phyloP scores from a whole-genome alignment of 2,113 vertebrate species.

The Pongo pygmaeus region DNA sequence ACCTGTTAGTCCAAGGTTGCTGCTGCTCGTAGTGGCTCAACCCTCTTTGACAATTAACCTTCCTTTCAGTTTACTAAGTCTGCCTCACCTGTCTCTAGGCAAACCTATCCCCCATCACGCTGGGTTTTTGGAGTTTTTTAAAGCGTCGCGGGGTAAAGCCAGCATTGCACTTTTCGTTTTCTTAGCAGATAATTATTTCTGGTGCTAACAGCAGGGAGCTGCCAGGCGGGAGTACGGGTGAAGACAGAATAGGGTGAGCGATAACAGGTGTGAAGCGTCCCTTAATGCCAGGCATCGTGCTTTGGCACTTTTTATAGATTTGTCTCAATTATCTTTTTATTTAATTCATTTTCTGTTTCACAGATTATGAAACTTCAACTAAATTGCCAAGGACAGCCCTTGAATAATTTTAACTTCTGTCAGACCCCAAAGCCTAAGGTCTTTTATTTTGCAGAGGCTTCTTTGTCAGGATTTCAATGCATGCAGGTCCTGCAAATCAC shows the following conservation, averaged over 20 bases:
- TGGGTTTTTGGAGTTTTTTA: not conserved
- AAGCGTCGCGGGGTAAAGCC: not conserved
- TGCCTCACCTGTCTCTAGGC: not conserved
- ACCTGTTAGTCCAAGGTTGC: not conserved
- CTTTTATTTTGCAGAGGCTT: not conserved
- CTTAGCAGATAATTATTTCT: not conserved
- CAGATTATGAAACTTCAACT: not conserved
- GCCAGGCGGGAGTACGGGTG: not conserved
- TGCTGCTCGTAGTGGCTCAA: not conserved
- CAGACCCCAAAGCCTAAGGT: not conserved
- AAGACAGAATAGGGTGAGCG: not conserved
- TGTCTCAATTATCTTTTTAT: not conserved
- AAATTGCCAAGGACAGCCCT: not conserved
- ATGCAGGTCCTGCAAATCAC: not conserved
- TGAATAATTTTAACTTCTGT: not conserved
- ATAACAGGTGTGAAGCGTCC: no score
- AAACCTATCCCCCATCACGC: not conserved
- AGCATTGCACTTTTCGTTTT: not conserved
- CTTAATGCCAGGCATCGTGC: not conserved
- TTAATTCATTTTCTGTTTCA: not conserved
- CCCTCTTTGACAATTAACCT: not conserved
- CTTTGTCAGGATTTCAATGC: not conserved
- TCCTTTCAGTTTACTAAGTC: not conserved
- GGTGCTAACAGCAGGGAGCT: rapidly evolving
- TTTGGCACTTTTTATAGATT: not conserved